Evolutionary conservation across 2,797 vertebrate species (phyloP), one percentile per base, ranked within the genome.

Genomic region (Ispidina lecontei): DNA sequence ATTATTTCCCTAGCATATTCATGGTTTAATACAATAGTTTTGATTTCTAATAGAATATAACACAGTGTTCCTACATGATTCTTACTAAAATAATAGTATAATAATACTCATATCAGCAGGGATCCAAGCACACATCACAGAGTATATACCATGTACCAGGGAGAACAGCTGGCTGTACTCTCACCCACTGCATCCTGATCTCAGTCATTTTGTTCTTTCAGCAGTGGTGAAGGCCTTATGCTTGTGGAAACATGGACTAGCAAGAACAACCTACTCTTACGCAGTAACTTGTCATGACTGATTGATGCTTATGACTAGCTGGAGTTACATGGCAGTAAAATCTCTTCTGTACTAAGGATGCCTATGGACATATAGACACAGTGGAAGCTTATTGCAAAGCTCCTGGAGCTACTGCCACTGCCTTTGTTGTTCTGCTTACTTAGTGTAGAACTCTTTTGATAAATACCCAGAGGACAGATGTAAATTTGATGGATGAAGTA

Each of bases 401-500:
- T 91, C 60, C 37, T 64, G 77, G 44, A 33, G 46, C 46, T 68
- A 28, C 73, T 69, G 63, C 65, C 46, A 29, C 44, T 67, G 54
- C 43, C 54, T 86, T 82, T 79, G 39, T 49, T 54, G 54, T 49
- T 76, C 88, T 90, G 43, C 60, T 84, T 82, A 58, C 10, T 18
- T 19, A 73, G 54, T 54, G 19, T 54, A 72, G 71, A 77, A 25
- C 60, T 54, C 8, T n/a, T 31, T 23, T 0, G 5, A 84, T 71
- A 91, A 87, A 74, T 26, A 84, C 16, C 12, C 51, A 59, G 74
- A 41, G 39, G 43, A 69, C 31, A 71, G 44, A 81, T 71, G 83
- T 55, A 93, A 74, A 87, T 74, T 71, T 94, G 80, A 91, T 82
- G 71, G 77, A 90, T 89, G 80, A 90, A 84, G n/a, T 68, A 60